A percentile compares a stretch with the other conserved stretches of the same genome.
Conservation (phyloP, 2,888 invertebrate species). For the Cryptus viduatorius region DNA sequence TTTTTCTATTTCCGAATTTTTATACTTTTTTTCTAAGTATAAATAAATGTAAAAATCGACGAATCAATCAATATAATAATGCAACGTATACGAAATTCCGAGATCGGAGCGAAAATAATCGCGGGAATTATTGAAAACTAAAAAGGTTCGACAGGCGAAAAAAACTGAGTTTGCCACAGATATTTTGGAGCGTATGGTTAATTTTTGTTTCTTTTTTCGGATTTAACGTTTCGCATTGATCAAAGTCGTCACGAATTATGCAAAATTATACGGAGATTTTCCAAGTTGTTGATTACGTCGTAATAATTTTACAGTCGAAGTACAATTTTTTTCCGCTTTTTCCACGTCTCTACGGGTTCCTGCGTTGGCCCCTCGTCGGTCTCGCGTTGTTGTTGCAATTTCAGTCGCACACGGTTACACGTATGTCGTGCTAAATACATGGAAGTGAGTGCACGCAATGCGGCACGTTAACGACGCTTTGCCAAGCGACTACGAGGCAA, state of each 20-base stretch:
- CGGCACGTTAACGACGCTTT: slow-evolving; percentile 59
- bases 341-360: not conserved
- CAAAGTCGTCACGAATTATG: not conserved
- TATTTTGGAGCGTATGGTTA: not conserved
- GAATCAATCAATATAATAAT: no score
- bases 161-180: no score
- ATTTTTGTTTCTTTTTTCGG: not conserved
- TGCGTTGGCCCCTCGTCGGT: not conserved
- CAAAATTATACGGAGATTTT: not conserved
- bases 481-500: slow-evolving; percentile 20
- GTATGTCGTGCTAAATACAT: slow-evolving; percentile 54
- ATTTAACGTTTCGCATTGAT: not conserved
- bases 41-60: no score
- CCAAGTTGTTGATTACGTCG: not conserved
- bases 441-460: slow-evolving; percentile 60
- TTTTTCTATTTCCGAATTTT: no score
- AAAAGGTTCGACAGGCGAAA: not conserved
- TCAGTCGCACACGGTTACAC: slow-evolving; percentile 5
- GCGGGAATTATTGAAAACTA: slow-evolving; percentile 1
- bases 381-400: slow-evolving; percentile 55
- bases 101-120: not conserved
- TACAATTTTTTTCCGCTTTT: not conserved
- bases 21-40: no score
- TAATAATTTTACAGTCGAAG: slow-evolving; percentile 12
- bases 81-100: not conserved